phyloP scores from a whole-genome alignment of 2,888 invertebrate genomes.

The Ophion slaviceki region DNA sequence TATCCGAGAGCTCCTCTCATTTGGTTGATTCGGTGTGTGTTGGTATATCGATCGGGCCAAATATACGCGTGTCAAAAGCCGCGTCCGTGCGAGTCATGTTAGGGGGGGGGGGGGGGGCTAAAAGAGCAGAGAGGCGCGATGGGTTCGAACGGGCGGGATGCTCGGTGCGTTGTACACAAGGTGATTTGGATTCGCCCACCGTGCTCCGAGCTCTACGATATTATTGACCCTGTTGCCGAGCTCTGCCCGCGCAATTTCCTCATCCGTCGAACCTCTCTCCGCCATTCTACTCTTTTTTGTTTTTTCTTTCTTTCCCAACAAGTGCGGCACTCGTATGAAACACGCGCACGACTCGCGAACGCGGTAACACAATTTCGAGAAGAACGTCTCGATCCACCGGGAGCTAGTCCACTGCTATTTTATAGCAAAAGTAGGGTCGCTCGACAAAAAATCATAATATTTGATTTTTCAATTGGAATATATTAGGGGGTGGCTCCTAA shows the following conservation, averaged over 20 bases:
- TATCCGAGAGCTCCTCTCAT: slow-evolving; percentile 63
- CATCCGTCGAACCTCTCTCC: slow-evolving; percentile 9
- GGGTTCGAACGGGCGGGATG: slow-evolving; percentile 44
- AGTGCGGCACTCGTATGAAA: no score
- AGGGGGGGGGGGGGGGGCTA: not conserved
- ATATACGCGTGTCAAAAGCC: not conserved
- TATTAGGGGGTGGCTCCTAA: not conserved
- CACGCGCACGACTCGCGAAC: slow-evolving; percentile 9
- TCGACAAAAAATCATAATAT: not conserved
- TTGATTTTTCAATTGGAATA: no score
- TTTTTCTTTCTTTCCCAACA: not conserved
- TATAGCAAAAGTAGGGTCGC: not conserved
- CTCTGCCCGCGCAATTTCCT: slow-evolving; percentile 20
- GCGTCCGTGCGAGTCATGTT: no score
- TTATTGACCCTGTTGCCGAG: slow-evolving; percentile 66
- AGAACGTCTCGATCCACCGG: slow-evolving; percentile 16
- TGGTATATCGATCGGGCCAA: slow-evolving; percentile 50
- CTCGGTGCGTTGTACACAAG: slow-evolving; percentile 63
- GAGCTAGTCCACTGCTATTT: not conserved
- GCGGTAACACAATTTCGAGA: slow-evolving; percentile 42
- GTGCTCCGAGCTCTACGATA: slow-evolving; percentile 65
- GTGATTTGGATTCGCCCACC: slow-evolving; percentile 69
- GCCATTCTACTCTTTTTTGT: slow-evolving; percentile 23
- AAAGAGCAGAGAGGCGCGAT: slow-evolving; percentile 53
- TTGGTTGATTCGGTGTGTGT: slow-evolving; percentile 55